phyloP scores from a whole-genome alignment of 2,888 invertebrate genomes.

The Colostygia pectinataria region DNA sequence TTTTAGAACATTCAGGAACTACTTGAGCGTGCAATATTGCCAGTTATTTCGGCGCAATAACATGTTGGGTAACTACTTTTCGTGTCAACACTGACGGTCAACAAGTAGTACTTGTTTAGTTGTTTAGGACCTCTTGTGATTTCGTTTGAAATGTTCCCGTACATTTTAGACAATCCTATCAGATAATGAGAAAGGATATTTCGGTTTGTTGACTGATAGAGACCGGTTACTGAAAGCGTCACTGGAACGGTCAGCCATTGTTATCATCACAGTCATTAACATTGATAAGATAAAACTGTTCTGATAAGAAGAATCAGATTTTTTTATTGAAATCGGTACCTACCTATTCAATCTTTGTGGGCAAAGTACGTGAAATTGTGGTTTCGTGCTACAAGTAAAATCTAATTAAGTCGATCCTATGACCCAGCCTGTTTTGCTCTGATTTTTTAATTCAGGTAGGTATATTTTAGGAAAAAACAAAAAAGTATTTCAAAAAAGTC shows the following conservation, averaged over 20 bases:
- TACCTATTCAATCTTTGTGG: constrained; percentile 8
- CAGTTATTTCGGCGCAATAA: constrained; percentile 46
- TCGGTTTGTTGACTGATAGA: constrained; percentile 51
- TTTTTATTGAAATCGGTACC: constrained; percentile 19
- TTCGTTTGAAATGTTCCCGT: neutral
- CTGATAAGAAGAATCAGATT: constrained; percentile 10
- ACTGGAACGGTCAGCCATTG: constrained; percentile 36
- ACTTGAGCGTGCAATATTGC: constrained; percentile 38
- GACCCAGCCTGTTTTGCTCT: constrained; percentile 65
- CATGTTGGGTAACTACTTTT: constrained; percentile 31
- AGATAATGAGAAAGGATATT: constrained; percentile 12
- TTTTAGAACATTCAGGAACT: constrained; percentile 43
- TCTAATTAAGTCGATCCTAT: constrained; percentile 46
- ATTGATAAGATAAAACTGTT: constrained; percentile 26
- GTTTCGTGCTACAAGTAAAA: constrained; percentile 60
- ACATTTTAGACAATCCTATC: neutral
- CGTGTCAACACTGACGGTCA: constrained; percentile 24
- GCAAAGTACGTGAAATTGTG: constrained; percentile 3
- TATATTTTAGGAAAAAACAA: no score
- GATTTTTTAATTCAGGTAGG: constrained; percentile 39
- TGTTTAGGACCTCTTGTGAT: constrained; percentile 4
- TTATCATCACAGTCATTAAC: constrained; percentile 41
- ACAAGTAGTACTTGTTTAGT: constrained; percentile 9
- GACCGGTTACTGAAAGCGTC: constrained; percentile 34
- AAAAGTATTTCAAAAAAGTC: no score